Conservation (phyloP, 2,888 invertebrate genomes). For the Nesidiocoris tenuis region DNA sequence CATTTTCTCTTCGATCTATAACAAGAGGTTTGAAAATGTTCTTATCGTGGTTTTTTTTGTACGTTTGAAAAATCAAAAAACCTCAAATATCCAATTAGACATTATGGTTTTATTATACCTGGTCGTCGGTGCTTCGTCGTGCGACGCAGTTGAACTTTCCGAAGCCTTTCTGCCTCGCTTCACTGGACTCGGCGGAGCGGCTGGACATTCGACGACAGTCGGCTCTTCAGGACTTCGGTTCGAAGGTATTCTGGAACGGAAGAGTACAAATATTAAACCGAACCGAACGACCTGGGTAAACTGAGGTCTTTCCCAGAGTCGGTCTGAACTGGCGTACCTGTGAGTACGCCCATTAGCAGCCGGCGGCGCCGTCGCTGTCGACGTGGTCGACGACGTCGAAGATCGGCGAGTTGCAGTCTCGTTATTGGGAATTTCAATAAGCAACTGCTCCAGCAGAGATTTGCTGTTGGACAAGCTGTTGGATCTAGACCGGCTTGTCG, state of each 20-base stretch:
- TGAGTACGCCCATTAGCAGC: constrained; percentile 28
- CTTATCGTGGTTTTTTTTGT: too few relatives aligned
- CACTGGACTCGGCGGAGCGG: constrained; percentile 33
- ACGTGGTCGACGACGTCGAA: not conserved
- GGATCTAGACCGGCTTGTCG: constrained; percentile 24
- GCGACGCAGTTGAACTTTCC: constrained; percentile 49
- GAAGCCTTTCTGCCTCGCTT: constrained; percentile 49
- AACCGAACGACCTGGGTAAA: too few relatives aligned
- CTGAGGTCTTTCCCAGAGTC: too few relatives aligned
- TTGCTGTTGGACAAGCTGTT: constrained; percentile 46
- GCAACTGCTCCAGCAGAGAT: constrained; percentile 66
- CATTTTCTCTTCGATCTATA: constrained; percentile 61
- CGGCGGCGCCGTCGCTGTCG: not conserved
- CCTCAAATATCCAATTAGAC: too few relatives aligned
- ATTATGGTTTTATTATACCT: too few relatives aligned
- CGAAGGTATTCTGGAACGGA: not conserved
- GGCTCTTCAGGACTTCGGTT: constrained; percentile 39
- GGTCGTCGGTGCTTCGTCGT: constrained; percentile 47
- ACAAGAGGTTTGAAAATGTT: constrained; percentile 16
- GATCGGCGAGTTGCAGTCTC: constrained; percentile 1
- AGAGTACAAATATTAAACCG: too few relatives aligned
- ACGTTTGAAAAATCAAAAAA: too few relatives aligned
- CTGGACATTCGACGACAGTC: constrained; percentile 1
- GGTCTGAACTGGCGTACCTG: constrained; percentile 18
- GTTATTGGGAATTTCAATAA: constrained; percentile 77